Base-by-base conservation (phyloP, 2,888 invertebrate species). In the Drosophila demipolita region DNA sequence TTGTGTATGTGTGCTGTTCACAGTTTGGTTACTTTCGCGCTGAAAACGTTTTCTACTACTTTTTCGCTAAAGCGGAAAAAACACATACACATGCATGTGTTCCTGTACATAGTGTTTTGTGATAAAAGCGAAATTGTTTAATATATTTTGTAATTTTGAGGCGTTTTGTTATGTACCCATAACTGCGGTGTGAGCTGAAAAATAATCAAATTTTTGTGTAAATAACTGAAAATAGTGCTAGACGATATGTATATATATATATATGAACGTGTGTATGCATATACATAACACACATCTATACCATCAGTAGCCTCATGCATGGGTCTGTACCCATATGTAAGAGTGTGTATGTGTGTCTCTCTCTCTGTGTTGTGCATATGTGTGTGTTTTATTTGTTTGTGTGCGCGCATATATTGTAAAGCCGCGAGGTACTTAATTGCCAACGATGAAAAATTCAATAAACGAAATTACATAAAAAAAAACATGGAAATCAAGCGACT, bases 221-320 rank as follows among this genome's bases (percentile, higher is more conserved):
- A 87, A 89, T 84, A 87, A 88, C 82, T 84, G 88, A 84, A 88
- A 81, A 89, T 84, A 83, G 76, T 81, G 81, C 73, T 69, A 70
- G 77, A 72, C 77, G 32, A 66, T 71, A 35, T 59, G n/a, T 29
- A 62, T 54, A 49, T 60, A 55, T 58, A 50, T 62, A 15, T 15
- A 15, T 20, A 6, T 20, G 12, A 3, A 7, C 26, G 45, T 8
- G 15, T 23, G 38, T 15, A 15, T 58, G 35, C 53, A 60, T 63
- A 66, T 71, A 75, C 58, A 78, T 78, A 78, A 67, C 54, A 77
- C 62, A 71, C 57, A 79, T 49, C 42, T 64, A 65, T 53, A 66
- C 52, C 63, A 58, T 17, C 32, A 62, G 59, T 67, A 73, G 49
- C 48, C 62, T 65, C 68, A 73, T 66, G 65, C 49, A 64, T 73